Base-by-base conservation (phyloP, 2,888 invertebrate species). In the Drosophila demipolita region DNA sequence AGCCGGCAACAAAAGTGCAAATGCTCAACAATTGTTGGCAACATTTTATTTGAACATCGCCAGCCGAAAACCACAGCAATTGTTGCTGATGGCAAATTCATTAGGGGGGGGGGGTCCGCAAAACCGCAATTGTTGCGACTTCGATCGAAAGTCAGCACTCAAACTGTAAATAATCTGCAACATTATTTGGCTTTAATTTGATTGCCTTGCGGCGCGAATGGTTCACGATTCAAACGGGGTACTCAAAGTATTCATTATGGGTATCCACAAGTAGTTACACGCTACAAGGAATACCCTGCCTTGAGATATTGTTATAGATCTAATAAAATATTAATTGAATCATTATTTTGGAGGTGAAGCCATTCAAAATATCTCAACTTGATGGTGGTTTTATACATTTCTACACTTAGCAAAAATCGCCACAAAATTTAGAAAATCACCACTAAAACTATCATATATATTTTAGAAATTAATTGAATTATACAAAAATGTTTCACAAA, bases 21-120 rank as follows among this genome's bases (percentile, higher is more conserved):
- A 59, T 58, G 40, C 35, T 55, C 50, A 61, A 63, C 80, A 71
- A 75, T 76, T 75, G 71, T 76, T 62, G 66, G 58, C 53, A 73
- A 60, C 73, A 23, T 23, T 67, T 63, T 74, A 73, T 78, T 78
- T 61, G 60, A 52, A 66, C 66, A 78, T 45, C 45, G 48, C 9
- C 55, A 42, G 20, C 66, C 53, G 26, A 69, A 48, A 52, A 42
- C 40, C 69, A 50, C 61, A 73, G 40, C 63, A 26, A 40, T 33
- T 54, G 66, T n/a, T 38, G 79, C 38, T 45, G 58, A 15, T 23
- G 23, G 45, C 45, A 23, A 45, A 23, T 40, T 64, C 61, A 50
- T 65, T 69, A 42, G 66, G 1, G 7, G 0, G 12, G 66, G 1
- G 7, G 0, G 23, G 23, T n/a, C n/a, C n/a, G n/a, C n/a, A n/a